Conservation (phyloP, 2,797 vertebrate species). For the Orientallactaga sibirica region DNA sequence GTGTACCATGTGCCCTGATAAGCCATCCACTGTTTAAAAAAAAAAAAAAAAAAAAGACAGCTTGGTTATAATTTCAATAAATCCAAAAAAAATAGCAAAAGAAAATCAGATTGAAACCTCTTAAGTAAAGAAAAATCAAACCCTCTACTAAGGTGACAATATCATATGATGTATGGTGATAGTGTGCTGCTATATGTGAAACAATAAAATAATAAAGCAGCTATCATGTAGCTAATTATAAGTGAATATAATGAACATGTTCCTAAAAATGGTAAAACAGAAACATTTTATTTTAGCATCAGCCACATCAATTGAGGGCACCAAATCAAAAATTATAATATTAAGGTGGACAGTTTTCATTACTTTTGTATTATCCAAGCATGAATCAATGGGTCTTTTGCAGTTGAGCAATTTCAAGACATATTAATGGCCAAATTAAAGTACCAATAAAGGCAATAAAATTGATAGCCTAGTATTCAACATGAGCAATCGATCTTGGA, state of each 20-base stretch:
- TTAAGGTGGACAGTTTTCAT: background rate
- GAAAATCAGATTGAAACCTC: background rate
- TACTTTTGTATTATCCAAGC: background rate
- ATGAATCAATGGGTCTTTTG: background rate
- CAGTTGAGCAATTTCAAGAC: constrained; percentile 13
- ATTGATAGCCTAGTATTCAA: background rate
- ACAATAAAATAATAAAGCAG: background rate
- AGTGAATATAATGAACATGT: background rate
- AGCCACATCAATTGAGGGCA: background rate
- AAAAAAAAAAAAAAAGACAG: background rate
- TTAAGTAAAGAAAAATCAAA: constrained; percentile 35
- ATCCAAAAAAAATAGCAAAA: background rate
- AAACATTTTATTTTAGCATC: constrained; percentile 20
- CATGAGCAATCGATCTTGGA: constrained; percentile 21
- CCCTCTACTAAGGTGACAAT: background rate
- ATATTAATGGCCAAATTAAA: constrained; percentile 39
- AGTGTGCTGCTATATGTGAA: background rate
- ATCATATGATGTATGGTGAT: background rate
- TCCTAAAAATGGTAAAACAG: background rate
- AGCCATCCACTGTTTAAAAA: background rate
- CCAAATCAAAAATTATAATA: background rate
- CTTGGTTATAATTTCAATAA: background rate
- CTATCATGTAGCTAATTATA: background rate
- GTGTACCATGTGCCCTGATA: background rate
- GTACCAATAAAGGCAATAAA: constrained; percentile 36